Percentiles rank a stretch among this genome's conserved stretches.
Evolutionary conservation across 2,797 vertebrate species (phyloP).

Genomic region (Florisuga fusca): DNA sequence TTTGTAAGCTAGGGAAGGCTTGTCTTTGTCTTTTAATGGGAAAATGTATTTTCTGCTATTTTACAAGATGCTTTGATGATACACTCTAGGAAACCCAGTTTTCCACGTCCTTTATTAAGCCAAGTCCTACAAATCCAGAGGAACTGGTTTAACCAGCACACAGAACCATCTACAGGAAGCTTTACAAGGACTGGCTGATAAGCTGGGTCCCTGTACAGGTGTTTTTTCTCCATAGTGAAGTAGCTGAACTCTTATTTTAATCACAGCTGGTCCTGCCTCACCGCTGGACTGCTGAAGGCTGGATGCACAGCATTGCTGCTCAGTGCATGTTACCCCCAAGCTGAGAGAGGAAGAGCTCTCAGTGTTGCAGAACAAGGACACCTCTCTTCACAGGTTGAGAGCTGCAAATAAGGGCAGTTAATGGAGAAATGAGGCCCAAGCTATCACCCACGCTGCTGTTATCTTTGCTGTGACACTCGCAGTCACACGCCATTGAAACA

Average conservation of each 20-base stretch:
- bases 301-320: fast-evolving
- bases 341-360: background rate
- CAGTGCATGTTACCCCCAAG: fast-evolving
- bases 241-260: background rate
- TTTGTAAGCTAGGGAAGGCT: background rate
- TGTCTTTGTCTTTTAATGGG: background rate
- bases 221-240: background rate
- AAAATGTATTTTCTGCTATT: background rate
- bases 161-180: background rate
- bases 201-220: background rate
- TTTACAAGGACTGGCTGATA: background rate
- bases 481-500: background rate
- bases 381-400: background rate
- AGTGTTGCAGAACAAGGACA: background rate
- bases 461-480: background rate
- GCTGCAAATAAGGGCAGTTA: background rate
- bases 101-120: background rate
- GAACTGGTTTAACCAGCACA: background rate
- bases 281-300: background rate
- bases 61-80: background rate
- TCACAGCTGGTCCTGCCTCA: background rate
- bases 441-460: background rate
- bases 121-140: background rate
- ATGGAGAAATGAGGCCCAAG: background rate
- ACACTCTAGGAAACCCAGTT: background rate